Evolutionary conservation across 1,140 invertebrate species (phyloP), one percentile per base, ranked within the genome.

Genomic region (Babylonia areolata): DNA sequence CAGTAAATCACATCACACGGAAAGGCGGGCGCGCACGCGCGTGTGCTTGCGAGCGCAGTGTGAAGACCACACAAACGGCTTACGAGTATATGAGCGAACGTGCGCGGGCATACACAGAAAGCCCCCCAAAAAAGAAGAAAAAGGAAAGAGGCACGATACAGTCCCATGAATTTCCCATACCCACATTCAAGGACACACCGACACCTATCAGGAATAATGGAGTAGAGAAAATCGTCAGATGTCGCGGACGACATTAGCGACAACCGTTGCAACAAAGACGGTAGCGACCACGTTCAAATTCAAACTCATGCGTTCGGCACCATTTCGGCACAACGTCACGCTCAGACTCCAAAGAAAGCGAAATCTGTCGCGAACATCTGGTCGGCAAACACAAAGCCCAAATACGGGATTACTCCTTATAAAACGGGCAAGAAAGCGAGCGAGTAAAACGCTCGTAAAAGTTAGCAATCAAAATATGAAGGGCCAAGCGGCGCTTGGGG

Each of bases 371-470:
- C 35, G 31, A 37, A 33, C 71, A 73, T 73, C 31, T 73, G 71
- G 71, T 35, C 71, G n/a, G 31, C 58, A 23, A 35, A 73, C 23
- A 35, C 71, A 73, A 73, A 73, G 71, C 71, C 33, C 9, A 73
- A 73, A 73, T 6, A 15, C 71, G 9, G 71, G 71, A 73, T 73
- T 73, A 73, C 71, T 73, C 31, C 71, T 2, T 73, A 35, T 6
- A 17, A 73, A 35, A 28, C 9, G 35, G 31, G 12, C 31, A 73
- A 73, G 71, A 73, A 73, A 73, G 71, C 6, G 9, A 73, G 71
- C 33, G 71, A 73, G 71, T 73, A 73, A 73, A 73, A 73, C 71
- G 31, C 31, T 73, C 71, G 71, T 73, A 73, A 73, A n/a, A 73
- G 2, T 73, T 2, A 35, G 6, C 71, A 6, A 35, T 73, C 33